Evolutionary conservation across 1,140 invertebrate genomes (phyloP).

Genomic region (Zeugodacus cucurbitae): DNA sequence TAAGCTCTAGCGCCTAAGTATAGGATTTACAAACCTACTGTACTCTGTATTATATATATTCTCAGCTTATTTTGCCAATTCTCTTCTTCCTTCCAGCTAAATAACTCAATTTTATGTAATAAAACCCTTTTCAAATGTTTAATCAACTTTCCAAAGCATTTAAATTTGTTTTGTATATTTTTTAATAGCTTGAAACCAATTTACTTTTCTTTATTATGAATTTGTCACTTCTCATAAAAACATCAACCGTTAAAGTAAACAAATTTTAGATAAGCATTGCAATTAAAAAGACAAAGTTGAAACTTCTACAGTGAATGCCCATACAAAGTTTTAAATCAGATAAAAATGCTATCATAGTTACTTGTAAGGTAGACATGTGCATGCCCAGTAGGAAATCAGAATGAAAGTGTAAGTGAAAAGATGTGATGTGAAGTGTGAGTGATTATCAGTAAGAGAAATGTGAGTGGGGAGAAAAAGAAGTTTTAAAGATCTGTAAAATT

Average conservation of each 20-base stretch:
- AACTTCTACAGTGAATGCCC: neutral
- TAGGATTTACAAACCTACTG: neutral
- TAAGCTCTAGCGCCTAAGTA: neutral
- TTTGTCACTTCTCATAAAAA: neutral
- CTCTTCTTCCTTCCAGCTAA: neutral
- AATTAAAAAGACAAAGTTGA: conserved; percentile 30
- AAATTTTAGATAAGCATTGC: conserved; percentile 32
- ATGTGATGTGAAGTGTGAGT: no score
- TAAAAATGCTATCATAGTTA: neutral
- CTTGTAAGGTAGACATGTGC: neutral
- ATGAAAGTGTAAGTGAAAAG: no score
- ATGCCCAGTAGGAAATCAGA: neutral
- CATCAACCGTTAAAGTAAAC: neutral
- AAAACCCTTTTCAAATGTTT: neutral
- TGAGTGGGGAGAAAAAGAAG: no score
- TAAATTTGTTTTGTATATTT: neutral
- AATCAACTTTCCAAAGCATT: neutral
- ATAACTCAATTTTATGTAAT: neutral
- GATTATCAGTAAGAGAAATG: no score
- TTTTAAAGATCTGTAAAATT: no score
- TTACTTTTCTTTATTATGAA: neutral
- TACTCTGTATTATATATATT: no score
- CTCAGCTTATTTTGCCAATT: neutral
- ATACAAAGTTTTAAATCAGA: conserved; percentile 20
- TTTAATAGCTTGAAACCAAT: neutral